A percentile compares a stretch with the other conserved stretches of the same genome.
Conservation (phyloP, 2,113 vertebrate species). For the Bos javanicus region DNA sequence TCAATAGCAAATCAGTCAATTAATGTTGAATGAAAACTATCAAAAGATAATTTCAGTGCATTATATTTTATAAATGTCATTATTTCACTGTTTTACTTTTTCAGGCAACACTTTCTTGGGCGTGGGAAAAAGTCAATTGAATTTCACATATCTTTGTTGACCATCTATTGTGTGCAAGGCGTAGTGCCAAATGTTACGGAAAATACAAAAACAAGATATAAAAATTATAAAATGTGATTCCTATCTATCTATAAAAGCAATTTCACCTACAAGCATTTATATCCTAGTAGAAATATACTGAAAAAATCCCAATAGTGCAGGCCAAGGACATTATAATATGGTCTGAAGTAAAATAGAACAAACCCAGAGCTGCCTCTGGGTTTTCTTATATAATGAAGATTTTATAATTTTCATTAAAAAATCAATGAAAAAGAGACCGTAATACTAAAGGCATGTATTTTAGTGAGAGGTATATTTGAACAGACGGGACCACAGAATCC, state of each 20-base stretch:
- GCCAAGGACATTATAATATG: background rate
- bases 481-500: background rate
- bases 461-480: background rate
- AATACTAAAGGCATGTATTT: background rate
- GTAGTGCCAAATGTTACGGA: background rate
- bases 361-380: background rate
- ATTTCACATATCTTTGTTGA: background rate
- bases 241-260: background rate
- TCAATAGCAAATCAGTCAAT: background rate
- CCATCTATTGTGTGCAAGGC: background rate
- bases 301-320: background rate
- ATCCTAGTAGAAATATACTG: background rate
- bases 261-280: background rate
- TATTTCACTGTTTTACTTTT: constrained; percentile 38
- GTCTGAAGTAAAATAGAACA: background rate
- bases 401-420: background rate
- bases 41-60: background rate
- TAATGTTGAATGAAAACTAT: background rate
- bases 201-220: background rate
- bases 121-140: background rate
- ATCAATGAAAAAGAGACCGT: background rate
- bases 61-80: constrained; percentile 1
- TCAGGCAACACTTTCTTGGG: background rate
- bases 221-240: background rate
- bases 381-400: too few species aligned